phyloP scores from a whole-genome alignment of 2,113 vertebrate genomes.

The Eptesicus fuscus region DNA sequence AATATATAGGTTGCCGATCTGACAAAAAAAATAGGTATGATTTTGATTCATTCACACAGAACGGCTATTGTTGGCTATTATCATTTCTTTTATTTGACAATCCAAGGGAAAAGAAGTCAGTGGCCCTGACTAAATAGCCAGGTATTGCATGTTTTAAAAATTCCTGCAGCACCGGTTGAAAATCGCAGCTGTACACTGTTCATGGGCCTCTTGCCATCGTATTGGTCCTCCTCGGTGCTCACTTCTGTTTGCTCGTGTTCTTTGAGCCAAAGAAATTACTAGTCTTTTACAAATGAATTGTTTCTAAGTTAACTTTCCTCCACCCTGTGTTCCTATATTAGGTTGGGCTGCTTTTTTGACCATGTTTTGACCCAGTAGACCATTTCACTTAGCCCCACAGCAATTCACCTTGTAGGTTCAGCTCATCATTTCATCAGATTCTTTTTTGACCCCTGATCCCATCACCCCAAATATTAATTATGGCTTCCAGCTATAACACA shows the following conservation, averaged over 20 bases:
- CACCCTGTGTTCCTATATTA: neutral
- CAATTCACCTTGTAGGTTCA: neutral
- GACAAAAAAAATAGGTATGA: neutral
- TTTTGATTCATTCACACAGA: neutral
- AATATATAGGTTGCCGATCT: neutral
- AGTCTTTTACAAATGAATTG: neutral
- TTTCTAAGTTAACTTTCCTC: neutral
- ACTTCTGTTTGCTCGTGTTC: neutral
- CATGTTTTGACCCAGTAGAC: neutral
- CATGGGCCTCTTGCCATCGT: neutral
- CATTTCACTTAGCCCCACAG: neutral
- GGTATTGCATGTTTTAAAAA: neutral
- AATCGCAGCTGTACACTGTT: neutral
- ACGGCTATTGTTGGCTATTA: neutral
- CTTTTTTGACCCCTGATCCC: neutral
- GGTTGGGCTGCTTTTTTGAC: neutral
- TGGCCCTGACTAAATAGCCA: neutral
- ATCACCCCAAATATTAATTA: constrained; percentile 15
- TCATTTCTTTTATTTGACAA: neutral
- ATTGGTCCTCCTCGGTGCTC: accelerated
- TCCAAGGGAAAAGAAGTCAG: neutral
- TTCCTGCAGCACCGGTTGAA: neutral
- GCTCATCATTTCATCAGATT: neutral
- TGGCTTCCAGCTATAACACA: neutral
- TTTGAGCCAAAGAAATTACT: neutral